phyloP scores from a whole-genome alignment of 2,888 invertebrate genomes.

The Rhaphigaster nebulosa region DNA sequence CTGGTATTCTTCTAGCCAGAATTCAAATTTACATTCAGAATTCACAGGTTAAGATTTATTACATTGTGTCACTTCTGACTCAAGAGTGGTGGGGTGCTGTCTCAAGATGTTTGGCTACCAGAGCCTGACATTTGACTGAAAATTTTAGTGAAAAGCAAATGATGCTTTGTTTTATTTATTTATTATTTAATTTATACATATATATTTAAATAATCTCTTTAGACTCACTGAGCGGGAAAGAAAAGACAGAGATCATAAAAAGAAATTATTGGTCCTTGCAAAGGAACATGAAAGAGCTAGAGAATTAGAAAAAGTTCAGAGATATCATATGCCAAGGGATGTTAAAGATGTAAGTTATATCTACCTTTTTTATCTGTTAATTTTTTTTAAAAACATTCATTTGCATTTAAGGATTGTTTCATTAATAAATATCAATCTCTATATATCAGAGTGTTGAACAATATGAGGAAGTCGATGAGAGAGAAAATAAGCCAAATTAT shows the following conservation, averaged over 20 bases:
- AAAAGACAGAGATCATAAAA: conserved; percentile 89
- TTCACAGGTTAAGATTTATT: no score
- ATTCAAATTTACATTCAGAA: no score
- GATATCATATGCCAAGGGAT: conserved; percentile 95
- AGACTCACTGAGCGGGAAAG: conserved; percentile 90
- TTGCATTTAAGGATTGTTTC: neutral
- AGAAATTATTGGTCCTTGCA: conserved; percentile 88
- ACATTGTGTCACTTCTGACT: no score
- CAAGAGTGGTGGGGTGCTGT: no score
- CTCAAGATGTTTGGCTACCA: no score
- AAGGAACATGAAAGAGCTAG: conserved; percentile 96
- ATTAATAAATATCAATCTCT: neutral
- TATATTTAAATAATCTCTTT: conserved; percentile 64
- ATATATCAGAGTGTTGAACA: conserved; percentile 68
- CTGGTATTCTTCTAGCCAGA: no score
- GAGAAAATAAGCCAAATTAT: conserved; percentile 85
- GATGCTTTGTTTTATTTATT: neutral
- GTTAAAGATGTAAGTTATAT: conserved; percentile 65
- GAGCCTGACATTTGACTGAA: no score
- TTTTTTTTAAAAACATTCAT: neutral
- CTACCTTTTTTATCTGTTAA: neutral
- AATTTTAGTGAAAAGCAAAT: neutral
- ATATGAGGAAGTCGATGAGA: conserved; percentile 88
- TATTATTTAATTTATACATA: neutral
- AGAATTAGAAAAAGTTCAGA: conserved; percentile 91